Evolutionary conservation across 2,797 vertebrate species (phyloP), one percentile per base, ranked within the genome.

Genomic region (Diplodus puntazzo): DNA sequence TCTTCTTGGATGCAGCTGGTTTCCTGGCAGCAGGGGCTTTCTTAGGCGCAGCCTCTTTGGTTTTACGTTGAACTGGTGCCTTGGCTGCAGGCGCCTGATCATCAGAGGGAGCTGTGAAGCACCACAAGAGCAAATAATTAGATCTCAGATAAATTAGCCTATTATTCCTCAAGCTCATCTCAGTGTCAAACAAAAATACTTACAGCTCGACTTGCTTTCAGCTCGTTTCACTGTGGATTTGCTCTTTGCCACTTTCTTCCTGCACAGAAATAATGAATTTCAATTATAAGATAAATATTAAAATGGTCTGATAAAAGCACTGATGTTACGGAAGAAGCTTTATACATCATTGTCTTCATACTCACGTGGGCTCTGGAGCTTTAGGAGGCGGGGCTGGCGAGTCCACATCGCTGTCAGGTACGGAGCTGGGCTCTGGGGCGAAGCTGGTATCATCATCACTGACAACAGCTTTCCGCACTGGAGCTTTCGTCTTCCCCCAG

Each of bases 1-100:
- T 97, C 88, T 97, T 97, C 70, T 88, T 93, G 17, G 92, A 57
- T 4, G 75, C 77, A 3, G 88, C 81, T 49, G 94, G 91, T 88
- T 96, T 96, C 76, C 92, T 72, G 42, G 79, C 61, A 0, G 92
- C 58, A 10, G 92, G 63, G 2, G 84, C 3, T 72, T 95, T 95
- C 76, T 93, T 95, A 10, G 87, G 69, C 0, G 73, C 90, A 2
- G 88, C 68, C 49, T 69, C 79, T 85, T 92, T 95, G 62, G 91
- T 45, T 85, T 89, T 95, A 0, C 87, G 61, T 48, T 91, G 84
- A 70, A 64, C 57, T 10, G 94, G 60, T 39, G 89, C 86, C 74
- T 92, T 94, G 2, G 91, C 1, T 0, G 78, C 53, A 6, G 39
- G 57, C 0, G 39, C 52, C 30, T 86, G 88, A 16, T 89, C 81